Evolutionary conservation across 1,140 invertebrate genomes (phyloP).

Genomic region (Branchinecta lynchi): DNA sequence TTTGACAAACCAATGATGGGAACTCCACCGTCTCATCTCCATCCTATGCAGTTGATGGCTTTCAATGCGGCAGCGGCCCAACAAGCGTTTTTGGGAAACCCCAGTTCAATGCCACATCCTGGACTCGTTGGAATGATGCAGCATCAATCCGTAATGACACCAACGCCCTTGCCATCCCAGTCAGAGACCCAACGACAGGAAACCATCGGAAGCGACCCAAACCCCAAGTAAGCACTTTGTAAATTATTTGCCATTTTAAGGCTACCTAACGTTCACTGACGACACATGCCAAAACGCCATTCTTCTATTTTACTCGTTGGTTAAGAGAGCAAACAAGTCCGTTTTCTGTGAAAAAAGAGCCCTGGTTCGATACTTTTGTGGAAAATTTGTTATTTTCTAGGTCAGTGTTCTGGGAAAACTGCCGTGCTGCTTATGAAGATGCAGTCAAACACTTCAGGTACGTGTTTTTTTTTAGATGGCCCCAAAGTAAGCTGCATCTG

Average conservation of each 20-base stretch:
- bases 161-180: constrained; percentile 23
- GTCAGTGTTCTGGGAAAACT: constrained; percentile 83
- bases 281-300: too few species aligned
- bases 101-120: background rate
- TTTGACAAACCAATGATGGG: background rate
- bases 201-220: constrained; percentile 19
- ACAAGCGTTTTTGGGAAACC: constrained; percentile 19
- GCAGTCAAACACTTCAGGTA: constrained; percentile 82
- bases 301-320: too few species aligned
- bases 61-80: constrained; percentile 37
- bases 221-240: background rate
- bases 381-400: constrained; percentile 39
- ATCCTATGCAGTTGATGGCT: constrained; percentile 52
- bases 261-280: too few species aligned
- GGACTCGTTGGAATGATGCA: constrained; percentile 23
- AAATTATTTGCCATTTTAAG: too few species aligned
- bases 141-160: constrained; percentile 23
- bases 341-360: too few species aligned
- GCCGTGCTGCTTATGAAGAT: constrained; percentile 77
- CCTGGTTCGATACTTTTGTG: constrained; percentile 12
- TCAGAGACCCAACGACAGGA: constrained; percentile 22
- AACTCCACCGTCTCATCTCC: constrained; percentile 61
- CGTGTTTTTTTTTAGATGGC: constrained; percentile 32
- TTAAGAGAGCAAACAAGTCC: too few species aligned
- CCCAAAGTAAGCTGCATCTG: constrained; percentile 34